Percentiles rank a stretch among this genome's conserved stretches.
phyloP scores from a whole-genome alignment of 2,113 vertebrate genomes.

The Megalops atlanticus region DNA sequence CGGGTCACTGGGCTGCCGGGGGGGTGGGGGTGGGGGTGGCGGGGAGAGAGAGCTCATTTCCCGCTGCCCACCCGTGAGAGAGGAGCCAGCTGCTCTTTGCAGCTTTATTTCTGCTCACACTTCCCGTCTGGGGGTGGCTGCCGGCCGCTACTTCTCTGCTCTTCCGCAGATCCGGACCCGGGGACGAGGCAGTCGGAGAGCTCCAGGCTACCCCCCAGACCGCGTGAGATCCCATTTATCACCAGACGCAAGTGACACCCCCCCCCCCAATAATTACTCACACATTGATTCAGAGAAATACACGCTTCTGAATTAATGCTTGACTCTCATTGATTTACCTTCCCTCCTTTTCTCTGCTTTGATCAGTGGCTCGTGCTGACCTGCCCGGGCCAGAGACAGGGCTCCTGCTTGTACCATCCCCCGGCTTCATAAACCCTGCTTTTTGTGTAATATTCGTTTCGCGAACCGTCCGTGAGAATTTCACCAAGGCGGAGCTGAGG shows the following conservation, averaged over 20 bases:
- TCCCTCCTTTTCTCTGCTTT: neutral
- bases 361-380: constrained; percentile 60
- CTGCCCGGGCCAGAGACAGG: constrained; percentile 44
- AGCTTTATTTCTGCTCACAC: neutral
- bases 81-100: neutral
- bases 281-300: constrained; percentile 58
- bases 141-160: neutral
- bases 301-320: constrained; percentile 25
- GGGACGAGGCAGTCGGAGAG: constrained; percentile 55
- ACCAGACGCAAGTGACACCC: constrained; percentile 57
- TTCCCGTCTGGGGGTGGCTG: neutral
- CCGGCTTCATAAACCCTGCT: neutral
- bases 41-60: too few species aligned
- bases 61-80: neutral
- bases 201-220: constrained; percentile 57
- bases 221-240: constrained; percentile 71
- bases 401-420: neutral
- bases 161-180: neutral
- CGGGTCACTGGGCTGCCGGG: neutral
- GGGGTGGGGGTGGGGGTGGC: neutral
- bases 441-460: neutral
- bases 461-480: constrained; percentile 30
- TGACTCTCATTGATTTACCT: constrained; percentile 72
- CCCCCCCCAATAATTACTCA: constrained; percentile 42
- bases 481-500: constrained; percentile 36